Evolutionary conservation across 2,797 vertebrate genomes (phyloP).

Genomic region (Leptodactylus fallax): DNA sequence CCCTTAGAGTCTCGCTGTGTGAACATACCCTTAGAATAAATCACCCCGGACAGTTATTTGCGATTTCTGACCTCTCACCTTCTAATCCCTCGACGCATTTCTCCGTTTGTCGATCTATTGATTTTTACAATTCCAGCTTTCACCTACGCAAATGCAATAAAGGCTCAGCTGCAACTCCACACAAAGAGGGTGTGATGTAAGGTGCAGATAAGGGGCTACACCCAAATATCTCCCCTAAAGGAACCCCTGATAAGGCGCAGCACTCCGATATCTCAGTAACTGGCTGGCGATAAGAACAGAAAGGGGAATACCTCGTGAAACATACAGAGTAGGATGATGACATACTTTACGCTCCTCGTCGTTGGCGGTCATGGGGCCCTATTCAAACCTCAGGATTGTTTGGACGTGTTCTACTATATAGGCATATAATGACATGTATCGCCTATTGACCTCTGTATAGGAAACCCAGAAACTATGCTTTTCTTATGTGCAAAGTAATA

Average conservation of each 20-base stretch:
- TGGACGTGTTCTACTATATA: no score
- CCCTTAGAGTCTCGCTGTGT: no score
- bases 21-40: no score
- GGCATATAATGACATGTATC: no score
- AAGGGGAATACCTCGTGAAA: no score
- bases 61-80: neutral
- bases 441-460: no score
- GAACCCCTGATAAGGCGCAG: constrained; percentile 16
- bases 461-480: no score
- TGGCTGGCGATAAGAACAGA: neutral
- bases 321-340: no score
- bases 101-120: constrained; percentile 4
- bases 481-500: no score
- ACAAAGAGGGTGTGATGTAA: neutral
- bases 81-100: neutral
- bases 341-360: no score
- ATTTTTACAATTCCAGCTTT: constrained; percentile 13
- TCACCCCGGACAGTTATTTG: neutral
- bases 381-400: no score
- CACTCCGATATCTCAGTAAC: neutral
- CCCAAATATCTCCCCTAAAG: constrained; percentile 1
- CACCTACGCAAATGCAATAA: neutral
- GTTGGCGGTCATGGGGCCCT: no score
- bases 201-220: constrained; percentile 33
- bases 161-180: neutral